These are phyloP conservation scores for Pocota personata DNA, from an alignment of 2,888 invertebrate genomes.

Conservation along the genomic window DNA sequence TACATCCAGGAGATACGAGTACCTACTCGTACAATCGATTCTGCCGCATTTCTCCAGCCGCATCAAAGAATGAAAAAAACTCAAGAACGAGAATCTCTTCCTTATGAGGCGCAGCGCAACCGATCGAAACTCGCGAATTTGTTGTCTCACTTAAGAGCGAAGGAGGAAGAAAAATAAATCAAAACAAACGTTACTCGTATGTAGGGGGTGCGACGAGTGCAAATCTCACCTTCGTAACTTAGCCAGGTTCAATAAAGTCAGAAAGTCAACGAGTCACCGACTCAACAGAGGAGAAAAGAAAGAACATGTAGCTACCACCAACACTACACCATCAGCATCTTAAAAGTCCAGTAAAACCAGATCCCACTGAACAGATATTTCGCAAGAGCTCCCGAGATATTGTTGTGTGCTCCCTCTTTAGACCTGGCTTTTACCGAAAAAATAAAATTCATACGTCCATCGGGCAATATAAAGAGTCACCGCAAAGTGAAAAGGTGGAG, in stretches of 20 bases:
- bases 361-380: conserved; percentile 45
- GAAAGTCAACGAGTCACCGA: conserved; percentile 39
- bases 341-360: conserved; percentile 62
- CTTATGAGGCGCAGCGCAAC: conserved; percentile 18
- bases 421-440: conserved; percentile 10
- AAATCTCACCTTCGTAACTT: conserved; percentile 56
- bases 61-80: conserved; percentile 27
- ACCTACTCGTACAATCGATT: conserved; percentile 38
- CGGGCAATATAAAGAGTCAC: neutral
- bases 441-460: neutral
- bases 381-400: conserved; percentile 41
- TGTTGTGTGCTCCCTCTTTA: neutral
- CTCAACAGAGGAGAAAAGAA: conserved; percentile 5
- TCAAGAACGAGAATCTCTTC: conserved; percentile 51
- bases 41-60: conserved; percentile 51
- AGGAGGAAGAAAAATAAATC: conserved; percentile 33
- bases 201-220: neutral
- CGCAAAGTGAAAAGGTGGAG: conserved; percentile 6
- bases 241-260: conserved; percentile 61
- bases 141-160: conserved; percentile 62
- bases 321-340: conserved; percentile 13
- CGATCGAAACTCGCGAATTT: conserved; percentile 28
- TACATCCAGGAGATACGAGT: conserved; percentile 37
- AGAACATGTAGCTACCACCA: conserved; percentile 11
- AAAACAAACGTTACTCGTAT: conserved; percentile 39